Conservation (phyloP, 2,797 vertebrate genomes). For the Pangasius larnaudii region DNA sequence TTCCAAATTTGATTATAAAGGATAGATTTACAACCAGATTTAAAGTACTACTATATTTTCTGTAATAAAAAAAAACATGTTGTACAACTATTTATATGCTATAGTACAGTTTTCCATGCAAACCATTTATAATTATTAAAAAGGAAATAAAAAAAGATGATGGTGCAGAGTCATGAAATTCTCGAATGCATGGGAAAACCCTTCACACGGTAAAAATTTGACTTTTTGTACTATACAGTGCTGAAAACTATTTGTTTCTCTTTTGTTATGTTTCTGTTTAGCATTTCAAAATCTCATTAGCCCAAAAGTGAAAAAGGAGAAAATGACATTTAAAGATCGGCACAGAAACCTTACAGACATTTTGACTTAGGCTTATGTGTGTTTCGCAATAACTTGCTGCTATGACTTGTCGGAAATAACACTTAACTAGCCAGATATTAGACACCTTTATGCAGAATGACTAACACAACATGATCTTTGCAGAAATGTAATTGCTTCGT, state of each 20-base stretch:
- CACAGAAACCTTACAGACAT: background rate
- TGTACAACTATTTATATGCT: background rate
- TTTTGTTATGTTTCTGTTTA: background rate
- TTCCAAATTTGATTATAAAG: background rate
- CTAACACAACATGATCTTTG: background rate
- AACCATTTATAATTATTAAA: background rate
- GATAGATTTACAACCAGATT: background rate
- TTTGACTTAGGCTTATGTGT: background rate
- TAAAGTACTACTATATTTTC: background rate
- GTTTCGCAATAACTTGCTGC: background rate
- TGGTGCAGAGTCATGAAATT: background rate
- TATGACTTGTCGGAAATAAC: background rate
- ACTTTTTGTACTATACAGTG: too few relatives aligned
- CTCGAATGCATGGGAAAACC: background rate
- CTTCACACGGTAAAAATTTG: background rate
- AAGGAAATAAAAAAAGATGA: too few relatives aligned
- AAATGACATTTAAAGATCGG: background rate
- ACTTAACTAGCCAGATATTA: background rate
- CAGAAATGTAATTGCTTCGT: background rate
- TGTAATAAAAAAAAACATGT: background rate
- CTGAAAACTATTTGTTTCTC: too few relatives aligned
- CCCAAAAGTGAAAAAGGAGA: background rate
- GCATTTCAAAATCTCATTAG: background rate
- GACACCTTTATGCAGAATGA: background rate
- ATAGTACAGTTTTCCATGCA: background rate